phyloP scores from a whole-genome alignment of 2,797 vertebrate genomes.

The Lepilemur ruficaudatus region DNA sequence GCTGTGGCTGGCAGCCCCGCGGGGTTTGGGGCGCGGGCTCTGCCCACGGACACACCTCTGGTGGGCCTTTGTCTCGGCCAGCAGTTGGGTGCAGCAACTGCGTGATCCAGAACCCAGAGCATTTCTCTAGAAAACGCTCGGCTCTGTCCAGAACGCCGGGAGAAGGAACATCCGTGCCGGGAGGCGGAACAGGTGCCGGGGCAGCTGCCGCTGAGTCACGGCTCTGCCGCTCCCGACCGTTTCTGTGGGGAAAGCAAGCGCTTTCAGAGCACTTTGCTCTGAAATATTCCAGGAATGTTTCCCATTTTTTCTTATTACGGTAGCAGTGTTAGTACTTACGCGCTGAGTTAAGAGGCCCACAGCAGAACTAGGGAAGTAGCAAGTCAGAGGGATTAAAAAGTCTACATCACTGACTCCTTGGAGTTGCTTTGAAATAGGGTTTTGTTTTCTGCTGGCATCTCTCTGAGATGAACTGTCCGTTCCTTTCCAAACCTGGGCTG shows the following conservation, averaged over 20 bases:
- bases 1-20: background rate
- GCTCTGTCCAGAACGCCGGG: slow-evolving; percentile 76
- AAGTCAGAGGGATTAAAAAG: background rate
- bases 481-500: background rate
- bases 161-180: slow-evolving; percentile 62
- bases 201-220: slow-evolving; percentile 83
- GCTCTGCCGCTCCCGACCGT: slow-evolving; percentile 77
- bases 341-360: slow-evolving; percentile 38
- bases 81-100: slow-evolving; percentile 30
- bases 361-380: background rate
- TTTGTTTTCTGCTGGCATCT: background rate
- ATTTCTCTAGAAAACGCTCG: slow-evolving; percentile 63
- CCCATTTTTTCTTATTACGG: slow-evolving; percentile 38
- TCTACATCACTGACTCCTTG: background rate
- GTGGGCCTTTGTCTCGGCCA: slow-evolving; percentile 8
- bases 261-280: slow-evolving; percentile 67
- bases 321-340: slow-evolving; percentile 9
- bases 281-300: slow-evolving; percentile 69
- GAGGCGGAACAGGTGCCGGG: slow-evolving; percentile 83
- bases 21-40: background rate
- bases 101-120: slow-evolving; percentile 38
- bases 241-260: slow-evolving; percentile 78
- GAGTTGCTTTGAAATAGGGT: background rate
- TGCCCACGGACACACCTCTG: accelerated
- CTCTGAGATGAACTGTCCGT: background rate